A percentile compares a stretch with the other conserved stretches of the same genome.
These are phyloP conservation scores for Apodemia duryi DNA, from an alignment of 2,888 invertebrate species.

Conservation along the genomic window DNA sequence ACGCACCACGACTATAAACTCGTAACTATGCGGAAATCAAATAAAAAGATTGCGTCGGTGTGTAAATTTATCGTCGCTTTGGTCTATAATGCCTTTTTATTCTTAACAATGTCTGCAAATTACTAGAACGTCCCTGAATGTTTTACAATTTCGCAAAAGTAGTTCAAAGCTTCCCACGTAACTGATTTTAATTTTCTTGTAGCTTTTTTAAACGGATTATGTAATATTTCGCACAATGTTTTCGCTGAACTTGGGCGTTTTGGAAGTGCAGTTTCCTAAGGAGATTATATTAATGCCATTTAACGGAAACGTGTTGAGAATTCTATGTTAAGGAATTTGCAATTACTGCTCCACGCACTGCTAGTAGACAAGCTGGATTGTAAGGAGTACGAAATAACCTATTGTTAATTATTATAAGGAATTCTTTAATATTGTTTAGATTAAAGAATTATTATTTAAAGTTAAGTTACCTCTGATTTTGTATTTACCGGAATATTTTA, in stretches of 20 bases:
- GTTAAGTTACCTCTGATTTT: no score
- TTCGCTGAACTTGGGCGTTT: background rate
- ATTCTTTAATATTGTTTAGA: no score
- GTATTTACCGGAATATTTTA: no score
- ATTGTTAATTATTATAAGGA: no score
- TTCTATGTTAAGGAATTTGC: no score
- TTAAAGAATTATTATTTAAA: no score
- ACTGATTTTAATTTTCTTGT: conserved; percentile 64
- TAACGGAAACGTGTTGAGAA: no score
- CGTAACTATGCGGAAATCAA: conserved; percentile 72
- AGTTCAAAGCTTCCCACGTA: conserved; percentile 59
- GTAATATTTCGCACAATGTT: background rate
- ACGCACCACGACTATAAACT: conserved; percentile 58
- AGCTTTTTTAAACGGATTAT: conserved; percentile 3
- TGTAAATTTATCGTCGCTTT: conserved; percentile 67
- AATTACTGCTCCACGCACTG: no score
- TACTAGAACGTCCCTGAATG: conserved; percentile 58
- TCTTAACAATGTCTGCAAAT: conserved; percentile 51
- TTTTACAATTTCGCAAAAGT: conserved; percentile 47
- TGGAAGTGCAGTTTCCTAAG: background rate
- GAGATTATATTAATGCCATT: no score
- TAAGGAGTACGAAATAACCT: no score
- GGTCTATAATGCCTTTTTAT: conserved; percentile 58
- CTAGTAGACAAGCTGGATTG: no score
- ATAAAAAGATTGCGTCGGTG: conserved; percentile 66